These are phyloP conservation scores for Rhineura floridana DNA, from an alignment of 2,113 vertebrate genomes.

Conservation along the genomic window DNA sequence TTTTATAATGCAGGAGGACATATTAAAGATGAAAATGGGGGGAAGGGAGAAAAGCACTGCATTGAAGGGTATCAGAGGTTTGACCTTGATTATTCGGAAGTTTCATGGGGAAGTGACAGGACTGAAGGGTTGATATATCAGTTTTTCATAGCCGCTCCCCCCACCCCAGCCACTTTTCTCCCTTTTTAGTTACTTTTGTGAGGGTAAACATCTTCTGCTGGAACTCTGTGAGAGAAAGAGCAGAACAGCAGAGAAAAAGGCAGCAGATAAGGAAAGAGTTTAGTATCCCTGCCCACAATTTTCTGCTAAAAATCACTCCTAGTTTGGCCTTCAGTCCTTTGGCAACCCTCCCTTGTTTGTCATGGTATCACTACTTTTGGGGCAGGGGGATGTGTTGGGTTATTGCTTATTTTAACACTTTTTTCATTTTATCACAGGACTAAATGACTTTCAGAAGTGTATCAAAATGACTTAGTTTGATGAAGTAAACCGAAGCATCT, in stretches of 20 bases:
- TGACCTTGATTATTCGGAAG: too few species aligned
- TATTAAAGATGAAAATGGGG: too few species aligned
- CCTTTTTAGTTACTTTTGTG: too few species aligned
- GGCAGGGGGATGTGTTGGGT: background rate
- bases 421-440: slow-evolving; percentile 7
- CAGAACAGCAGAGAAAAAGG: background rate
- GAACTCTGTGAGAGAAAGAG: too few species aligned
- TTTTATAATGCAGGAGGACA: too few species aligned
- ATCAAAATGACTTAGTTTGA: background rate
- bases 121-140: background rate
- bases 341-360: background rate
- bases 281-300: background rate
- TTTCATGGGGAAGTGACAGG: background rate
- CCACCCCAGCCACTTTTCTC: background rate
- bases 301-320: background rate
- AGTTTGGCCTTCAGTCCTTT: background rate
- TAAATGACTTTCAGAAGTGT: background rate
- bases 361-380: too few species aligned
- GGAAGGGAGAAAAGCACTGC: too few species aligned
- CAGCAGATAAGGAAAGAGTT: background rate
- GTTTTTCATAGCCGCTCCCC: background rate
- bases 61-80: too few species aligned
- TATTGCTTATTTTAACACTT: background rate
- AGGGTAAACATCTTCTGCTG: background rate
- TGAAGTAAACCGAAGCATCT: background rate